phyloP scores from a whole-genome alignment of 2,888 invertebrate species.

The Sphaerophoria rueppellii region DNA sequence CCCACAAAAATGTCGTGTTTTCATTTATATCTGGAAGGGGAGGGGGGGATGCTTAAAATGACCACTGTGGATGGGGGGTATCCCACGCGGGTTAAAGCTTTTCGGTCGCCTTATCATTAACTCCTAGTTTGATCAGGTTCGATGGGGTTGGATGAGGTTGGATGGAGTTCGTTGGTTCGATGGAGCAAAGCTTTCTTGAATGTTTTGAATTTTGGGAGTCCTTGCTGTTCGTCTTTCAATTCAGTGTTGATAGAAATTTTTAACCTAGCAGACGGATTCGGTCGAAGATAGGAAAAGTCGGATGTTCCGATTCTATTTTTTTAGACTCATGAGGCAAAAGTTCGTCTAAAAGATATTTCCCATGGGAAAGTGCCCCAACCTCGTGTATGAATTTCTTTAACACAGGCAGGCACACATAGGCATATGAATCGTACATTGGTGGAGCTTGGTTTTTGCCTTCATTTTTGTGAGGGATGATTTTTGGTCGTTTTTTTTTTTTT shows the following conservation, averaged over 20 bases:
- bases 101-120: conserved; percentile 47
- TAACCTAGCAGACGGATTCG: conserved; percentile 42
- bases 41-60: conserved; percentile 57
- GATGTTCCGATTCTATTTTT: not conserved
- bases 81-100: conserved; percentile 44
- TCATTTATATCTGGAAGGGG: not conserved
- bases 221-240: not conserved
- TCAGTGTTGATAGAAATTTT: conserved; percentile 65
- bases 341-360: conserved; percentile 28
- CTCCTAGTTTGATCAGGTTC: conserved; percentile 19
- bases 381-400: conserved; percentile 25
- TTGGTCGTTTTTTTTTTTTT: conserved; percentile 11
- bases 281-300: not conserved
- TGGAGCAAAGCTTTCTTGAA: conserved; percentile 29
- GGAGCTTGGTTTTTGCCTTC: conserved; percentile 54
- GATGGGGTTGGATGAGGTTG: conserved; percentile 10
- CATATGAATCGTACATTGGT: conserved; percentile 73
- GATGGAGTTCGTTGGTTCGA: not conserved
- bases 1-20: conserved; percentile 59
- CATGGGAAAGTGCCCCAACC: conserved; percentile 17
- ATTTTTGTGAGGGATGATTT: conserved; percentile 22
- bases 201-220: conserved; percentile 18
- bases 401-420: conserved; percentile 55
- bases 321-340: not conserved
- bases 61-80: conserved; percentile 39